A percentile compares a stretch with the other conserved stretches of the same genome.
Evolutionary conservation across 2,888 invertebrate genomes (phyloP).

Genomic region (Plagodis dolabraria): DNA sequence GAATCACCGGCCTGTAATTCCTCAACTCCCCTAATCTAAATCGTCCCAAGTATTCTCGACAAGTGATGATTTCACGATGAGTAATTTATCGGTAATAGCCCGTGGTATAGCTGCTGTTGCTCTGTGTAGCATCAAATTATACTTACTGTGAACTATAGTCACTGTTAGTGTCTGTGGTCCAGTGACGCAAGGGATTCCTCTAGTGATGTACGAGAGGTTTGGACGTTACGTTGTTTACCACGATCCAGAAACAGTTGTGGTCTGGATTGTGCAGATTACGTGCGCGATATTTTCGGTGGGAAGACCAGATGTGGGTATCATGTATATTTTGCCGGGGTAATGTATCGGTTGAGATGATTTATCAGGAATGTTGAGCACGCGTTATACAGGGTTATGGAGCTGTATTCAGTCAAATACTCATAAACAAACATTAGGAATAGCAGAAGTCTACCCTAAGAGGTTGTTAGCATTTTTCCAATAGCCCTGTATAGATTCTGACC

Average conservation of each 20-base stretch:
- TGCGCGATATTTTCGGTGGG: constrained; percentile 25
- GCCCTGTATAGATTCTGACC: not conserved
- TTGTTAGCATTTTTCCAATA: too few species aligned
- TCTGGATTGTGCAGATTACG: constrained; percentile 23
- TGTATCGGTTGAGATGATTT: constrained; percentile 11
- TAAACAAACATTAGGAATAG: too few species aligned
- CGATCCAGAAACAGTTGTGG: constrained; percentile 33
- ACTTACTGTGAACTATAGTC: not conserved
- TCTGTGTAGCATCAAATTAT: not conserved
- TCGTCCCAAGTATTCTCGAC: constrained; percentile 24
- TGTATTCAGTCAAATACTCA: too few species aligned
- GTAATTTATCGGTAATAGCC: not conserved
- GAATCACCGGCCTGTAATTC: constrained; percentile 31
- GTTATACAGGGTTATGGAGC: too few species aligned
- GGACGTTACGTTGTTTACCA: constrained; percentile 33
- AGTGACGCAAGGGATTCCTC: constrained; percentile 38
- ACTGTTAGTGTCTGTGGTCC: constrained; percentile 13
- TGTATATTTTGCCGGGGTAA: constrained; percentile 2
- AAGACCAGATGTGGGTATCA: constrained; percentile 6
- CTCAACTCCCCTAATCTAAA: constrained; percentile 14
- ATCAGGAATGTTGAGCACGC: constrained; percentile 1
- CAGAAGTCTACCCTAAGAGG: too few species aligned
- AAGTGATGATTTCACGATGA: constrained; percentile 2
- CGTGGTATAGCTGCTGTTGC: not conserved
- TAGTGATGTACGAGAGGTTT: constrained; percentile 28